Base-by-base conservation (phyloP, 2,888 invertebrate genomes). In the Sarcophaga carnaria region DNA sequence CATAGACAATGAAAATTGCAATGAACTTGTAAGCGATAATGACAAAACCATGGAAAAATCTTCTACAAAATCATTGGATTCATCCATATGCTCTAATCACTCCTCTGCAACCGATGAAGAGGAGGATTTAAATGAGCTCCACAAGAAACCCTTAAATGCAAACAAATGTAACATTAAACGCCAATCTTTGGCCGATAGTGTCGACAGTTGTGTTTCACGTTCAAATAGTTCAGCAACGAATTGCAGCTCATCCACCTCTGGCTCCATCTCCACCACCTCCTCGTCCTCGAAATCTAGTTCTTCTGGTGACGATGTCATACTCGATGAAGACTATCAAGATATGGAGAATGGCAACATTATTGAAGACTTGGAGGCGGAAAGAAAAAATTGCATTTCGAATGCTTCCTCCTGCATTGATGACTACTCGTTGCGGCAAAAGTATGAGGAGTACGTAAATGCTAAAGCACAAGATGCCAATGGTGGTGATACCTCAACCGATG, bases 381-480 rank as follows among this genome's bases (percentile, higher is more conserved):
- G 90, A 54, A 90, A 91, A 49, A 88, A 89, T 86, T 89, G 90
- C 72, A 66, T 90, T 45, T 91, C 91, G 67, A 91, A 92, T 80
- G 92, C 93, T 8, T 92, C 92, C 60, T 92, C 92, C 67, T 92
- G 91, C 66, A 92, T 92, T 25, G 93, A 92, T 78, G 93, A 93
- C 54, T 93, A 93, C 85, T 93, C 93, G 67, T 80, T 93, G 83
- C 91, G 92, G 69, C 93, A 93, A 80, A 93, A 93, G 87, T 90
- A 93, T 64, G 92, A 93, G 59, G 93, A 93, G 82, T 92, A 92
- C 78, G 93, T 93, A 76, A 93, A 93, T 86, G 90, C 79, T 27
- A 82, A 81, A 66, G 12, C 81, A 91, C 82, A 89, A 90, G 78
- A 85, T 25, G 77, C 80, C 6, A 75, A 69, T 17, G 78, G 83